These are phyloP conservation scores for Rafetus swinhoei DNA, from an alignment of 2,113 vertebrate genomes.

Conservation along the genomic window DNA sequence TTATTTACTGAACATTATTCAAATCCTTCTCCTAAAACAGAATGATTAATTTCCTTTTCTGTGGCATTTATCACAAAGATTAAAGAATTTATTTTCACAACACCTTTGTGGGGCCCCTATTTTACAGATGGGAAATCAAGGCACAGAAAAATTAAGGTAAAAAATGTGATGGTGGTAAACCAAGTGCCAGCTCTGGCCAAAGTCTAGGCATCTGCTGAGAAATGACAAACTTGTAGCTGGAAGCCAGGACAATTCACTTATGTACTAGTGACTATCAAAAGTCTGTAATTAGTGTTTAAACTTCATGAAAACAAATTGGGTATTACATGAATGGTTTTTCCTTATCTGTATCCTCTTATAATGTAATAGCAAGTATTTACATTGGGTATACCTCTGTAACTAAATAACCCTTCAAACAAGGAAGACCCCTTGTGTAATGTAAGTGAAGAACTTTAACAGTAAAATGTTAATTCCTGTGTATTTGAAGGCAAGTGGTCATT, in stretches of 20 bases:
- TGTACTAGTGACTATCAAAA: background rate
- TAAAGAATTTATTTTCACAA: too few species aligned
- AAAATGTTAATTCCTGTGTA: background rate
- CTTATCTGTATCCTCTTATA: background rate
- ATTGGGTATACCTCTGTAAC: background rate
- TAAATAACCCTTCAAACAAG: background rate
- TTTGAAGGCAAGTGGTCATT: background rate
- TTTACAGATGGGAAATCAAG: background rate
- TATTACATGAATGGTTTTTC: background rate
- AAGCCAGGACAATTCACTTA: background rate
- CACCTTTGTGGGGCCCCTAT: too few species aligned
- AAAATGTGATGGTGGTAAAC: background rate
- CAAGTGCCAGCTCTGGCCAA: background rate
- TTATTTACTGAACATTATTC: background rate
- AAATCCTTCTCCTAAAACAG: background rate
- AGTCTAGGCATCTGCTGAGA: background rate
- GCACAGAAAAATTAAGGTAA: background rate
- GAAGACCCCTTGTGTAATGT: background rate
- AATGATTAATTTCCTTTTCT: background rate
- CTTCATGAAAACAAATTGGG: background rate
- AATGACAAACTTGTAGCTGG: background rate
- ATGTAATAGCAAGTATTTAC: background rate
- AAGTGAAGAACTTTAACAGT: background rate
- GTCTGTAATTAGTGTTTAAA: background rate
- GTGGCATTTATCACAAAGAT: too few species aligned